Percentiles rank a stretch among this genome's conserved stretches.
phyloP scores from a whole-genome alignment of 2,797 vertebrate genomes.

The Atherinosoma microstoma region DNA sequence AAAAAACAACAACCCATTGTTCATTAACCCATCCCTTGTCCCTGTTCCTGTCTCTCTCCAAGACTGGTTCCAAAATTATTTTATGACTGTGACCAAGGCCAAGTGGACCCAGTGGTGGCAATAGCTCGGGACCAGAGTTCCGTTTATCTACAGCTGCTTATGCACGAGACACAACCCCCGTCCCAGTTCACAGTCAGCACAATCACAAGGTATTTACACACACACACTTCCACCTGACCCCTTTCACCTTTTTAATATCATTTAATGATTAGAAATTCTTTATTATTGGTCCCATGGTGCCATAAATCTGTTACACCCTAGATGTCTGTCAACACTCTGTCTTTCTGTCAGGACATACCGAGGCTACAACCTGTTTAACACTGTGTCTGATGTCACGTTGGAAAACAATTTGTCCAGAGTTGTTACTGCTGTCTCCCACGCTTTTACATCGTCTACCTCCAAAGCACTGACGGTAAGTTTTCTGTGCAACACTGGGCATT shows the following conservation, averaged over 20 bases:
- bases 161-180: slow-evolving; percentile 94
- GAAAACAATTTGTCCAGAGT: slow-evolving; percentile 97
- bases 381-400: slow-evolving; percentile 89
- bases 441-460: slow-evolving; percentile 91
- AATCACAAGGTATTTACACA: slow-evolving; percentile 88
- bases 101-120: slow-evolving; percentile 94
- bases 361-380: slow-evolving; percentile 89
- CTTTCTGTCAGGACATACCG: slow-evolving; percentile 88
- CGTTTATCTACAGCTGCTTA: slow-evolving; percentile 93
- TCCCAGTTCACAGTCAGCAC: slow-evolving; percentile 96
- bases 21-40: background rate
- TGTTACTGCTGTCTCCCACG: slow-evolving; percentile 90
- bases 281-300: background rate
- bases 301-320: no score
- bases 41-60: background rate
- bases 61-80: slow-evolving; percentile 94
- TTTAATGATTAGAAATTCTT: background rate
- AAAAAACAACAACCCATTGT: no score
- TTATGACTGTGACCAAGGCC: slow-evolving; percentile 94
- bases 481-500: background rate
- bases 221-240: background rate
- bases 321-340: background rate
- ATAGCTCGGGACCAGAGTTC: slow-evolving; percentile 95
- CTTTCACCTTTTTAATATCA: background rate
- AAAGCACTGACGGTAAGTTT: slow-evolving; percentile 90